Evolutionary conservation across 2,113 vertebrate genomes (phyloP).

Genomic region (Esox niger): DNA sequence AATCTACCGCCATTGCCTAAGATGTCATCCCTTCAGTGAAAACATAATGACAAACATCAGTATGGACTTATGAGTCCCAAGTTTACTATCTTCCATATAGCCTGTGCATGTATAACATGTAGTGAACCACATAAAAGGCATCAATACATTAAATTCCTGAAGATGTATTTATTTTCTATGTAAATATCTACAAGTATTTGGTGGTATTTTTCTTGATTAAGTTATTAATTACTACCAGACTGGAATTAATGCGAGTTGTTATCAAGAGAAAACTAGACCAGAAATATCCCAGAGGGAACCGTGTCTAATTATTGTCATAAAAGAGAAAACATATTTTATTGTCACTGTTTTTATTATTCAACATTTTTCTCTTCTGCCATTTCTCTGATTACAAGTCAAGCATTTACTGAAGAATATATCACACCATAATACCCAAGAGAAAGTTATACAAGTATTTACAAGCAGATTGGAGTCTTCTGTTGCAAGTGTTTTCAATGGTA

Average conservation of each 20-base stretch:
- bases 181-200: conserved; percentile 54
- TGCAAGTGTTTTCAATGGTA: neutral
- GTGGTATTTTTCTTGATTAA: conserved; percentile 32
- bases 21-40: neutral
- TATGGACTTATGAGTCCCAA: conserved; percentile 64
- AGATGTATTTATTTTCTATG: conserved; percentile 76
- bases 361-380: neutral
- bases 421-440: no score
- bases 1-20: conserved; percentile 47
- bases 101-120: conserved; percentile 68
- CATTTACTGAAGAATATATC: no score
- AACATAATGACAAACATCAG: no score
- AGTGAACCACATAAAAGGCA: conserved; percentile 70
- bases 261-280: no score
- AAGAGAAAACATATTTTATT: conserved; percentile 46
- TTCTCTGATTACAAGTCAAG: no score
- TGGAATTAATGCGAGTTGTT: conserved; percentile 9
- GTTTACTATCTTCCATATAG: conserved; percentile 47
- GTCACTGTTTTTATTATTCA: conserved; percentile 54
- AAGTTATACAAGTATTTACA: no score
- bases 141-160: conserved; percentile 69
- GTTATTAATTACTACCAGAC: conserved; percentile 43
- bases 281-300: conserved; percentile 18
- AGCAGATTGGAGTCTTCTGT: no score
- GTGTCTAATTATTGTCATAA: conserved; percentile 46